These are phyloP conservation scores for Pterophyllum scalare DNA, from an alignment of 2,113 vertebrate species.

Conservation along the genomic window DNA sequence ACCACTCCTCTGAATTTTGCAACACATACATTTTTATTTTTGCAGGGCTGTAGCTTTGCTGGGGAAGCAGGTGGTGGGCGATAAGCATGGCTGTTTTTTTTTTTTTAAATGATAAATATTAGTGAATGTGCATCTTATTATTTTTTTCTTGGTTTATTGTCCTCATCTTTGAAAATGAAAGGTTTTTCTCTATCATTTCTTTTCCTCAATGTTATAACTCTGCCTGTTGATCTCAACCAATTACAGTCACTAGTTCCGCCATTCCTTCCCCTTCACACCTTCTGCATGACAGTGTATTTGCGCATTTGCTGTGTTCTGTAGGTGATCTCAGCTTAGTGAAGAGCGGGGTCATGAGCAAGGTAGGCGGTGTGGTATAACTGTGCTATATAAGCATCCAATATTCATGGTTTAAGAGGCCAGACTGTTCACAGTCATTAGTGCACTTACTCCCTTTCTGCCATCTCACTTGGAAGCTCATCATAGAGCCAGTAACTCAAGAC, in stretches of 20 bases:
- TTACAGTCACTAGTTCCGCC: neutral
- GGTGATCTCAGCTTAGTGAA: conserved; percentile 22
- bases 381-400: conserved; percentile 70
- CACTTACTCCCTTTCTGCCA: conserved; percentile 68
- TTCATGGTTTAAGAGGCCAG: conserved; percentile 71
- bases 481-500: conserved; percentile 56
- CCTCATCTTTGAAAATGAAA: neutral
- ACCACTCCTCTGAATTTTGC: conserved; percentile 46
- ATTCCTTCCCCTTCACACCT: conserved; percentile 1
- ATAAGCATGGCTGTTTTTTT: neutral
- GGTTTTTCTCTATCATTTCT: neutral
- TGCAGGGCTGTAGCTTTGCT: conserved; percentile 13
- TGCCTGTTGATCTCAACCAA: neutral
- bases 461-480: conserved; percentile 59
- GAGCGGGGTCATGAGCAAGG: conserved; percentile 29
- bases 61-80: conserved; percentile 4
- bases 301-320: conserved; percentile 3
- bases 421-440: conserved; percentile 76
- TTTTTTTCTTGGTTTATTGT: neutral
- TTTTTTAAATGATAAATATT: neutral
- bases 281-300: conserved; percentile 1
- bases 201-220: neutral
- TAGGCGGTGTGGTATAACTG: conserved; percentile 30
- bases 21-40: conserved; percentile 10
- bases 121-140: neutral